phyloP scores from a whole-genome alignment of 2,797 vertebrate genomes.

The Crax fasciolata region DNA sequence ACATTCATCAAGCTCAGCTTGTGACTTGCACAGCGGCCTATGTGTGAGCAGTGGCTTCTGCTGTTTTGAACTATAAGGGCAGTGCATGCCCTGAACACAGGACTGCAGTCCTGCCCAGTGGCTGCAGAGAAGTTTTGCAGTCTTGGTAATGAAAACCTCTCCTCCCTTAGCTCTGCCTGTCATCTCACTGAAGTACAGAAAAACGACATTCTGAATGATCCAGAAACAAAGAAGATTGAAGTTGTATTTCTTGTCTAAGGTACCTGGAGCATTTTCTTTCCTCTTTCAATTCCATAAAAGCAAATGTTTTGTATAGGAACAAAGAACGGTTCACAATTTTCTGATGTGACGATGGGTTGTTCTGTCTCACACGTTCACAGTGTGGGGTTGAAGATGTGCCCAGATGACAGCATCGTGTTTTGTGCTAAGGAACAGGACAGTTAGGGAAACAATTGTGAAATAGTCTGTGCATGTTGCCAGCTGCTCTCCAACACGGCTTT shows the following conservation, averaged over 20 bases:
- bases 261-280: not conserved
- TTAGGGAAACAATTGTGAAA: not conserved
- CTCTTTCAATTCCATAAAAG: not conserved
- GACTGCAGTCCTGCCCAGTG: not conserved
- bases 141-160: not conserved
- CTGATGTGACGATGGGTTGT: not conserved
- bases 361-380: not conserved
- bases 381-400: not conserved
- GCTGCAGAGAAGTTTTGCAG: not conserved
- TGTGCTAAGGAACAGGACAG: not conserved
- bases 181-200: not conserved
- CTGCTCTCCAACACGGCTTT: not conserved
- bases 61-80: not conserved
- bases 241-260: not conserved
- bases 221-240: not conserved
- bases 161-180: not conserved
- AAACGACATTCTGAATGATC: not conserved
- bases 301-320: not conserved
- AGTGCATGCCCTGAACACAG: fast-evolving
- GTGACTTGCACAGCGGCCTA: not conserved
- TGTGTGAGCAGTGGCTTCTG: not conserved
- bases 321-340: not conserved
- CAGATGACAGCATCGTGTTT: fast-evolving
- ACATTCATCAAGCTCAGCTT: not conserved
- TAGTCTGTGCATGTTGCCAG: fast-evolving